phyloP scores from a whole-genome alignment of 2,797 vertebrate species.

The Brotula barbata region DNA sequence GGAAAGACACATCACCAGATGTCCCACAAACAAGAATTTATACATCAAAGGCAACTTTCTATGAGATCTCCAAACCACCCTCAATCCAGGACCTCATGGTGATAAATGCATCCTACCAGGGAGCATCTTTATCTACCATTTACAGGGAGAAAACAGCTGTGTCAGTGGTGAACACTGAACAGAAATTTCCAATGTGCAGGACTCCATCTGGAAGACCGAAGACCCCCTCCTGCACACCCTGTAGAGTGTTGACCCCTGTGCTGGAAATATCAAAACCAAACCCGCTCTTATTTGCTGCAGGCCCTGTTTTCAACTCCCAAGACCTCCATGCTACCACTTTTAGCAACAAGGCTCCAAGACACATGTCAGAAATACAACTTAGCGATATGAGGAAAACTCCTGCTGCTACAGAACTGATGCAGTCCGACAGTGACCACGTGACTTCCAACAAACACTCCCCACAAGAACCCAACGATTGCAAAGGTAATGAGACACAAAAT shows the following conservation, averaged over 20 bases:
- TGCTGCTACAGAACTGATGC: conserved; percentile 30
- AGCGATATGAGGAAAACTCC: conserved; percentile 10
- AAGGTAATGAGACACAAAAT: conserved; percentile 45
- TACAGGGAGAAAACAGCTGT: conserved; percentile 42
- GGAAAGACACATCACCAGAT: conserved; percentile 42
- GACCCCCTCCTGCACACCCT: conserved; percentile 55
- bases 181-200: conserved; percentile 38
- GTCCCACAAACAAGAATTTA: conserved; percentile 65
- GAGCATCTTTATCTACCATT: conserved; percentile 25
- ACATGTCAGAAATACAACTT: conserved; percentile 36
- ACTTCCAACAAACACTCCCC: conserved; percentile 13
- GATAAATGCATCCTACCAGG: conserved; percentile 46
- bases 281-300: conserved; percentile 65
- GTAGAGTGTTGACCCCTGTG: conserved; percentile 59
- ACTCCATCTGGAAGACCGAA: conserved; percentile 60
- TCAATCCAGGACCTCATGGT: conserved; percentile 65
- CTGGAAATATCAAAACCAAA: conserved; percentile 74
- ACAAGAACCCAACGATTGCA: conserved; percentile 24
- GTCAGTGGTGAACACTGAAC: conserved; percentile 41
- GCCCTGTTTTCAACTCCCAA: conserved; percentile 51
- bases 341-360: conserved; percentile 25
- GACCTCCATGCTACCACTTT: conserved; percentile 37
- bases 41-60: conserved; percentile 77
- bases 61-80: conserved; percentile 74
- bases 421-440: conserved; percentile 23